A percentile compares a stretch with the other conserved stretches of the same genome.
Conservation (phyloP, 2,113 vertebrate genomes). For the Tapirus terrestris region DNA sequence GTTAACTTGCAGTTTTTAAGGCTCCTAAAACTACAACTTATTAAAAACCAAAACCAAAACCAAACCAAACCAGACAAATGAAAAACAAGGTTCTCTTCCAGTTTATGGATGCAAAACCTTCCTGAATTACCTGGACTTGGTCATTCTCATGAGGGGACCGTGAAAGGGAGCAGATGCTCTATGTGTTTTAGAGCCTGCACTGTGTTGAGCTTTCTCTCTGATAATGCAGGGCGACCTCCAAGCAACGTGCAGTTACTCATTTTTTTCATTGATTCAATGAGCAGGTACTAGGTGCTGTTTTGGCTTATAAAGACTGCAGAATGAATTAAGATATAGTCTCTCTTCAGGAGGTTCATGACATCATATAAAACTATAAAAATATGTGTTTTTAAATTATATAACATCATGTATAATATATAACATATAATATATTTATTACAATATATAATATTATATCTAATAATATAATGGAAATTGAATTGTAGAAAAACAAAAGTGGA, state of each 20-base stretch:
- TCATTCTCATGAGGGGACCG: neutral
- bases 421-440: neutral
- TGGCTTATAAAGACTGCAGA: neutral
- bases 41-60: slow-evolving; percentile 20
- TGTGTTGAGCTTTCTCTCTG: neutral
- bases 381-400: too few relatives aligned
- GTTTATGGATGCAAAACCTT: neutral
- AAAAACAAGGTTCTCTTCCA: neutral
- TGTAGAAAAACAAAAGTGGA: neutral
- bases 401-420: neutral
- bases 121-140: neutral
- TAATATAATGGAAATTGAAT: neutral
- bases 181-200: neutral
- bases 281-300: neutral
- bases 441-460: neutral
- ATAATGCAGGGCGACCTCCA: neutral
- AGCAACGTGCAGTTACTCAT: fast-evolving
- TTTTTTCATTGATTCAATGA: neutral
- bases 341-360: neutral
- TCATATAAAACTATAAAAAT: neutral
- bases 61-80: neutral
- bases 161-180: neutral
- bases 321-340: neutral
- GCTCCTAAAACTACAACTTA: neutral
- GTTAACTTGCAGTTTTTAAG: slow-evolving; percentile 7